Evolutionary conservation across 2,797 vertebrate genomes (phyloP).

Genomic region (Tadarida brasiliensis): DNA sequence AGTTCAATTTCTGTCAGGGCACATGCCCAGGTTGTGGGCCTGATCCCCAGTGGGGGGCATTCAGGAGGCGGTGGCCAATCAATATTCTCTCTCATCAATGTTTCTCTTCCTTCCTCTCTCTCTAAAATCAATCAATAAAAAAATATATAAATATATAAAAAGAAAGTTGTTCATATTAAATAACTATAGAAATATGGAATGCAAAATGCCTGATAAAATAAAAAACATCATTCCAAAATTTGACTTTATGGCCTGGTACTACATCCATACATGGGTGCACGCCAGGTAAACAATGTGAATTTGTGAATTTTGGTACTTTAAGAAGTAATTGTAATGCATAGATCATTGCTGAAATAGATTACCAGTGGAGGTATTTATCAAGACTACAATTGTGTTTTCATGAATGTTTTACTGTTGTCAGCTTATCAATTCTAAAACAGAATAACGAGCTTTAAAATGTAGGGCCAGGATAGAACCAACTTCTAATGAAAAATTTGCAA

Average conservation of each 20-base stretch:
- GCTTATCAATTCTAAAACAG: conserved; percentile 38
- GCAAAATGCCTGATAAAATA: background rate
- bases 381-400: conserved; percentile 48
- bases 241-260: background rate
- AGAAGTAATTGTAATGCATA: background rate
- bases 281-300: background rate
- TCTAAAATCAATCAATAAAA: too few species aligned
- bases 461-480: background rate
- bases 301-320: background rate
- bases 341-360: conserved; percentile 33
- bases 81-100: too few species aligned
- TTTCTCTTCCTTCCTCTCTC: too few species aligned
- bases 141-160: background rate
- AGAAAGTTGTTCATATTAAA: conserved; percentile 48
- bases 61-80: too few species aligned
- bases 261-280: background rate
- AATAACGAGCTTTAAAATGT: conserved; percentile 74
- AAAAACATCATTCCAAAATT: background rate
- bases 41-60: too few species aligned
- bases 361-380: conserved; percentile 41
- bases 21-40: too few species aligned
- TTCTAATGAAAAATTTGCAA: conserved; percentile 52
- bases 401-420: conserved; percentile 57
- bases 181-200: background rate
- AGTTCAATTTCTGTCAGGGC: too few species aligned